Percentiles rank a stretch among this genome's conserved stretches.
Evolutionary conservation across 2,888 invertebrate genomes (phyloP).

Genomic region (Drosophila birchii): DNA sequence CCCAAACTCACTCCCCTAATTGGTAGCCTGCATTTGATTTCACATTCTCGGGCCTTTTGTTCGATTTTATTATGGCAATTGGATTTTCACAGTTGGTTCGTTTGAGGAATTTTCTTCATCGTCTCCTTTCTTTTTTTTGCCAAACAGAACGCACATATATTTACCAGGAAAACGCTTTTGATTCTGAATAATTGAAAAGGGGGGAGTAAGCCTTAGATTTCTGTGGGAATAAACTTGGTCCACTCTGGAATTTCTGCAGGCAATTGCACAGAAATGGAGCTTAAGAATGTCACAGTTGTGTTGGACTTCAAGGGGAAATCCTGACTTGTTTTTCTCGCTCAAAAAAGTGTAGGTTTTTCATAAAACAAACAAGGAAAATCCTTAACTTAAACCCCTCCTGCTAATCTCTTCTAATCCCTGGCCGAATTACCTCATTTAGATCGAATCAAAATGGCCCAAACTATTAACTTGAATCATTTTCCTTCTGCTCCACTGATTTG

Average conservation of each 20-base stretch:
- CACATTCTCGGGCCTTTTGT: constrained; percentile 34
- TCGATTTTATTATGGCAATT: constrained; percentile 37
- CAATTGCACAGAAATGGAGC: neutral
- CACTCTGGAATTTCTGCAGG: constrained; percentile 3
- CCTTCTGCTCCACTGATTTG: constrained; percentile 10
- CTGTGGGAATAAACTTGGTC: neutral
- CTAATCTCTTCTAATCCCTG: neutral
- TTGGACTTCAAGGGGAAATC: neutral
- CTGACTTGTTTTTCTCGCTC: neutral
- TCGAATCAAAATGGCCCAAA: neutral
- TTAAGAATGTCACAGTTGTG: neutral
- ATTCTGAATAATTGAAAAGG: constrained; percentile 14
- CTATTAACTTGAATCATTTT: constrained; percentile 7
- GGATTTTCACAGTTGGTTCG: constrained; percentile 19
- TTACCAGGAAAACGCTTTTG: constrained; percentile 24
- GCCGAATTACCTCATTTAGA: neutral
- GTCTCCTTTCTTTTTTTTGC: neutral
- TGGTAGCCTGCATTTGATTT: constrained; percentile 31
- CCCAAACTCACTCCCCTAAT: constrained; percentile 11
- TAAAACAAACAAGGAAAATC: neutral
- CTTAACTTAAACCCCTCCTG: neutral
- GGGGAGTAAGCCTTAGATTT: neutral
- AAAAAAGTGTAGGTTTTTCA: neutral
- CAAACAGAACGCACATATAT: neutral
- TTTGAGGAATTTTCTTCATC: constrained; percentile 14